Percentiles rank a stretch among this genome's conserved stretches.
Evolutionary conservation across 2,797 vertebrate species (phyloP).

Genomic region (Eurystomus glaucurus): DNA sequence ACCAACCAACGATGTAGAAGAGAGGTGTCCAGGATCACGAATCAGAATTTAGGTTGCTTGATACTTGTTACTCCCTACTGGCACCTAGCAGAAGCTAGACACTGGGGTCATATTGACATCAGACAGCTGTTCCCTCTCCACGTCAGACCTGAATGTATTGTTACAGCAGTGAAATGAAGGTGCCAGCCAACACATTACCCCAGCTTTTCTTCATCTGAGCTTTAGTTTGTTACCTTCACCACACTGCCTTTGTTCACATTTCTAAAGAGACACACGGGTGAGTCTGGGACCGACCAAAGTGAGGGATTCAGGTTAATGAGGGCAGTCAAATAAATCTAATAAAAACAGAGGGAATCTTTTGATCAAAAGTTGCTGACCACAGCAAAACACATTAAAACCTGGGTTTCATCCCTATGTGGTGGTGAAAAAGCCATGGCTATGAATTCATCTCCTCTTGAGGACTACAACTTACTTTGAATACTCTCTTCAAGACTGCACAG

Average conservation of each 20-base stretch:
- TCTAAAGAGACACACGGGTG: background rate
- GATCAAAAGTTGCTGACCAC: background rate
- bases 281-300: background rate
- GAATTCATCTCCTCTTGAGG: background rate
- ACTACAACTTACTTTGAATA: background rate
- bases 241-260: background rate
- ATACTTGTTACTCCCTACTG: background rate
- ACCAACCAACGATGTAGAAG: background rate
- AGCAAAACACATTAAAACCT: background rate
- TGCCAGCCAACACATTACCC: background rate
- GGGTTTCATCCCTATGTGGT: background rate
- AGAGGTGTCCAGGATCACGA: background rate
- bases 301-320: background rate
- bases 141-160: background rate
- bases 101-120: background rate
- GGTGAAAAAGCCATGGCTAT: background rate
- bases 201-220: background rate
- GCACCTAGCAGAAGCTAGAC: background rate
- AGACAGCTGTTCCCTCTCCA: background rate
- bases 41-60: background rate
- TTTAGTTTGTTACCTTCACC: background rate
- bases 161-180: background rate
- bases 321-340: background rate
- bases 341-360: background rate
- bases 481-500: background rate